phyloP scores from a whole-genome alignment of 2,888 invertebrate genomes.

The Dasysyrphus albostriatus region DNA sequence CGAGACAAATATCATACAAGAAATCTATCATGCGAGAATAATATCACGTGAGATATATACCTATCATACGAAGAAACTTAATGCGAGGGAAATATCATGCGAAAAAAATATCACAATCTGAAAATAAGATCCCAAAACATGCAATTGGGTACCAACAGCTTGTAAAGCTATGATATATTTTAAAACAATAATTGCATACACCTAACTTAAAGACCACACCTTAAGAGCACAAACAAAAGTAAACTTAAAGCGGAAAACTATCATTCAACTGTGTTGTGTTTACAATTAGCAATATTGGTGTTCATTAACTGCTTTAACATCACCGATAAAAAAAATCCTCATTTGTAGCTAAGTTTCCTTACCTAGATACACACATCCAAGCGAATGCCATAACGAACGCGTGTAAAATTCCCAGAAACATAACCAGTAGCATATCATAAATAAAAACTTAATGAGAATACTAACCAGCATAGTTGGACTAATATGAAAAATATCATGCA shows the following conservation, averaged over 20 bases:
- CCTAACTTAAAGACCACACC: background rate
- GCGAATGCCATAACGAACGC: conserved; percentile 35
- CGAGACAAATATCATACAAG: too few relatives aligned
- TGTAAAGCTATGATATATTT: background rate
- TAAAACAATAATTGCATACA: background rate
- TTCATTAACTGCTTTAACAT: conserved; percentile 16
- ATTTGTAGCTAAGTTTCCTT: conserved; percentile 30
- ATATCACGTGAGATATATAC: too few relatives aligned
- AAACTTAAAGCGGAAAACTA: conserved; percentile 4
- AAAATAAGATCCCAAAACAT: background rate
- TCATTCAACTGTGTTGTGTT: conserved; percentile 7
- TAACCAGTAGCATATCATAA: conserved; percentile 46
- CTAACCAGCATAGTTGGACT: conserved; percentile 26
- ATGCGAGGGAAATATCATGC: too few relatives aligned
- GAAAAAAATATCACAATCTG: too few relatives aligned
- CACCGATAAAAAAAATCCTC: background rate
- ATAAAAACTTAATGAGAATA: conserved; percentile 50
- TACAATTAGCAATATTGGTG: conserved; percentile 12
- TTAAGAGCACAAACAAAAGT: background rate
- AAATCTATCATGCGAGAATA: too few relatives aligned
- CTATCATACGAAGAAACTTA: too few relatives aligned
- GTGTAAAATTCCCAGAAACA: conserved; percentile 44
- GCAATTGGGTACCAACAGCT: background rate
- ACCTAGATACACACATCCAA: conserved; percentile 12
- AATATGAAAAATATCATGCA: conserved; percentile 39